Evolutionary conservation across 1,140 invertebrate genomes (phyloP).

Genomic region (Sarcophaga bullata): DNA sequence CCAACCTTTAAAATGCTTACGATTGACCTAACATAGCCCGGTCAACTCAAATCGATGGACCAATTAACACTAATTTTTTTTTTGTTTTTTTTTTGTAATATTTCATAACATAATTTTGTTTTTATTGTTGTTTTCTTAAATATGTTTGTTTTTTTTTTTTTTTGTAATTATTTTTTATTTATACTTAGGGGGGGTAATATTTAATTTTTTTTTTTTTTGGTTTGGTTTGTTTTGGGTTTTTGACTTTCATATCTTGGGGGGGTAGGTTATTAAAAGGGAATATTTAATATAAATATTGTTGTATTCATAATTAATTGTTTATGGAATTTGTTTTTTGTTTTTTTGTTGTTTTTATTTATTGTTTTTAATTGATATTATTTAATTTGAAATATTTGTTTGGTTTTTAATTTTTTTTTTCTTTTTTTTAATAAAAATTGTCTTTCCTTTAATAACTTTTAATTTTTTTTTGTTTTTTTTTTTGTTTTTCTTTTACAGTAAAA

Average conservation of each 20-base stretch:
- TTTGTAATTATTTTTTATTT: neutral
- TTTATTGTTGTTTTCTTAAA: neutral
- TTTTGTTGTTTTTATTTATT: neutral
- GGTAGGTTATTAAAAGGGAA: neutral
- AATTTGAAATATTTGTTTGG: neutral
- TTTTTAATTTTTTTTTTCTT: neutral
- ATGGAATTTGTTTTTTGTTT: neutral
- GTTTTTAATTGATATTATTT: conserved; percentile 20
- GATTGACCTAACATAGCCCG: no score
- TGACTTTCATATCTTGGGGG: neutral
- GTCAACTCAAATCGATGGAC: neutral
- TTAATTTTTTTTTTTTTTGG: conserved; percentile 7
- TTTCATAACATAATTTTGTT: conserved; percentile 37
- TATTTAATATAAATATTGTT: neutral
- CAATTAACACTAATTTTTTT: conserved; percentile 24
- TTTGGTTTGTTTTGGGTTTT: neutral
- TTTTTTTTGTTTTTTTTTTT: no score
- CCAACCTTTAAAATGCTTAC: no score
- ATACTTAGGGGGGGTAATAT: neutral
- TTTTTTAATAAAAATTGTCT: neutral
- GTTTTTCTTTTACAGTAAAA: neutral
- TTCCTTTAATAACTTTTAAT: no score
- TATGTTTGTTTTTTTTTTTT: neutral
- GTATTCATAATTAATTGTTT: conserved; percentile 21
- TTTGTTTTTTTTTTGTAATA: conserved; percentile 16